Conservation (phyloP, 2,797 vertebrate species). For the Anguilla obscura region DNA sequence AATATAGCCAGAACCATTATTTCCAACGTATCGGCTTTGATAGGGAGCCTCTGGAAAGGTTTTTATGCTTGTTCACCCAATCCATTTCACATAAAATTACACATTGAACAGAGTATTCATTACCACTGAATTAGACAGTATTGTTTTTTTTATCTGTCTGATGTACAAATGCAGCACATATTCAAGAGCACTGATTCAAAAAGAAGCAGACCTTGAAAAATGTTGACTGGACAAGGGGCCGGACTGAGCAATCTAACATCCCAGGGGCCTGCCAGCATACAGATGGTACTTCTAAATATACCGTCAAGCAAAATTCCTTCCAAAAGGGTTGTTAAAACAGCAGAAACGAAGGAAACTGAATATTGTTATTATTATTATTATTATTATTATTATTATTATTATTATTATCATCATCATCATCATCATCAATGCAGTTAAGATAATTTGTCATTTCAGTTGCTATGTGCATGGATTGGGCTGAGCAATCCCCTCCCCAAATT, state of each 20-base stretch:
- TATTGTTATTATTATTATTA: background rate
- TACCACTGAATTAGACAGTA: background rate
- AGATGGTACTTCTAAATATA: constrained; percentile 12
- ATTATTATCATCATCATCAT: background rate
- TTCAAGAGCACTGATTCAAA: constrained; percentile 15
- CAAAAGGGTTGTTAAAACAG: background rate
- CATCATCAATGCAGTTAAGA: background rate
- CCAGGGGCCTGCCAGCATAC: background rate
- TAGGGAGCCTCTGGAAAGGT: background rate
- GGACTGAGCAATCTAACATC: background rate
- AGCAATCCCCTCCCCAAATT: background rate
- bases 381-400: constrained; percentile 6
- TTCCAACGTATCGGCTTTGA: background rate
- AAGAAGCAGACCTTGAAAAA: background rate
- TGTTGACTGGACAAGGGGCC: constrained; percentile 15
- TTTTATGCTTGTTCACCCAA: background rate
- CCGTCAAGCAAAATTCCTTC: background rate
- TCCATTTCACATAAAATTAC: background rate
- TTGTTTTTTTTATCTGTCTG: background rate
- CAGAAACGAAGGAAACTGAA: background rate
- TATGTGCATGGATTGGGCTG: background rate
- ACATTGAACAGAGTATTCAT: background rate
- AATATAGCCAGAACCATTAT: background rate
- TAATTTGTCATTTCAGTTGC: background rate
- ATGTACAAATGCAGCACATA: background rate